phyloP scores from a whole-genome alignment of 2,797 vertebrate species.

The Lagorchestes hirsutus region DNA sequence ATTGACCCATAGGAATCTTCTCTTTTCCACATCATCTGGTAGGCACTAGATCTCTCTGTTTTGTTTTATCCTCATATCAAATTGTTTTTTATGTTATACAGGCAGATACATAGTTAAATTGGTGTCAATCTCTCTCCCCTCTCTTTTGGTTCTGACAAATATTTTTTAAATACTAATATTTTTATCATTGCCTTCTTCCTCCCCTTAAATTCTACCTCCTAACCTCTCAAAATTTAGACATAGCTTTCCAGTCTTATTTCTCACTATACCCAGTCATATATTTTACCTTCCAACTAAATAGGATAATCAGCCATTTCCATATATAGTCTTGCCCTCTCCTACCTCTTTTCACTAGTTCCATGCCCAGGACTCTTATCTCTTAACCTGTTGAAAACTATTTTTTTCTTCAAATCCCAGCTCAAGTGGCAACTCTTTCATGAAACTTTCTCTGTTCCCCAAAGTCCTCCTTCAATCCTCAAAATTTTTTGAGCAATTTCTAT shows the following conservation, averaged over 20 bases:
- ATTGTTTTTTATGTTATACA: constrained; percentile 77
- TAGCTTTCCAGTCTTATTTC: not conserved
- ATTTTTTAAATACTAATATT: not conserved
- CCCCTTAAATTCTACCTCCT: not conserved
- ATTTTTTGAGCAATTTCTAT: not conserved
- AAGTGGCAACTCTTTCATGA: not conserved
- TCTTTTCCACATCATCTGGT: constrained; percentile 52
- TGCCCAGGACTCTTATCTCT: not conserved
- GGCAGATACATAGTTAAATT: constrained; percentile 60
- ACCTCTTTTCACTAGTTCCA: not conserved
- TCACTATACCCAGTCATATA: not conserved
- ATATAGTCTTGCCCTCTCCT: not conserved
- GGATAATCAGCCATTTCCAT: not conserved
- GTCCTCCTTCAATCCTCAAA: not conserved
- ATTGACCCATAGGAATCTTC: constrained; percentile 61
- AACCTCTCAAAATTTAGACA: not conserved
- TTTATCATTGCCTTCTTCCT: not conserved
- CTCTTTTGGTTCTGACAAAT: constrained; percentile 52
- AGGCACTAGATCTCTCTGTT: constrained; percentile 68
- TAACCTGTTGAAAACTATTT: not conserved
- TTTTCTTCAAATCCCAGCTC: not conserved
- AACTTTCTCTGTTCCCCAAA: not conserved
- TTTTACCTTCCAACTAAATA: not conserved
- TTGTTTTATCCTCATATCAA: constrained; percentile 52
- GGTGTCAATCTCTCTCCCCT: constrained; percentile 31